These are phyloP conservation scores for Papilio glaucus DNA, from an alignment of 1,140 invertebrate genomes.

Conservation along the genomic window DNA sequence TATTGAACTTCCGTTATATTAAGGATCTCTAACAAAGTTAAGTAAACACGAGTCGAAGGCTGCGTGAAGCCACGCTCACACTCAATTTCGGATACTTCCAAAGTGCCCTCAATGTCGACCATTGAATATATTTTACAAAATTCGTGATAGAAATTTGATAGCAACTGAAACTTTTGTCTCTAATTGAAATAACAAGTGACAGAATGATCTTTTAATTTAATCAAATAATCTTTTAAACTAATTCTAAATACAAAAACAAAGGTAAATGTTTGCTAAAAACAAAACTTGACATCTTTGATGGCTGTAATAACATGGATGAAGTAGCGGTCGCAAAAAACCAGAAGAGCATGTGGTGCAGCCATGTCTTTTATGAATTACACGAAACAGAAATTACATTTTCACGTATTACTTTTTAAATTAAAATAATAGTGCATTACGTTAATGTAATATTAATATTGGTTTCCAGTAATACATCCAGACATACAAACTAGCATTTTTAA, in stretches of 20 bases:
- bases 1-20: conserved; percentile 25
- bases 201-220: background rate
- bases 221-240: background rate
- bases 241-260: background rate
- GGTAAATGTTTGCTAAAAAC: background rate
- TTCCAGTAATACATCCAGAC: too few relatives aligned
- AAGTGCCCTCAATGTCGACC: conserved; percentile 2
- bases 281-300: background rate
- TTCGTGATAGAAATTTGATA: background rate
- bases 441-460: too few relatives aligned
- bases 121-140: background rate
- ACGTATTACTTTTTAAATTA: too few relatives aligned
- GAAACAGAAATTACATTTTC: too few relatives aligned
- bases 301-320: background rate
- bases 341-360: too few relatives aligned
- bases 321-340: too few relatives aligned
- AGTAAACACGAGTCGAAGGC: conserved; percentile 8
- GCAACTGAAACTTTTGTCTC: background rate
- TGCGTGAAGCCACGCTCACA: background rate
- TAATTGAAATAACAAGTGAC: background rate
- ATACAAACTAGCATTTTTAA: too few relatives aligned
- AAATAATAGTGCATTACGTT: too few relatives aligned
- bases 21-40: conserved; percentile 17
- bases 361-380: too few relatives aligned
- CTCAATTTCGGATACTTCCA: background rate